Percentiles rank a stretch among this genome's conserved stretches.
Conservation (phyloP, 2,888 invertebrate species). For the Steromphala cineraria region DNA sequence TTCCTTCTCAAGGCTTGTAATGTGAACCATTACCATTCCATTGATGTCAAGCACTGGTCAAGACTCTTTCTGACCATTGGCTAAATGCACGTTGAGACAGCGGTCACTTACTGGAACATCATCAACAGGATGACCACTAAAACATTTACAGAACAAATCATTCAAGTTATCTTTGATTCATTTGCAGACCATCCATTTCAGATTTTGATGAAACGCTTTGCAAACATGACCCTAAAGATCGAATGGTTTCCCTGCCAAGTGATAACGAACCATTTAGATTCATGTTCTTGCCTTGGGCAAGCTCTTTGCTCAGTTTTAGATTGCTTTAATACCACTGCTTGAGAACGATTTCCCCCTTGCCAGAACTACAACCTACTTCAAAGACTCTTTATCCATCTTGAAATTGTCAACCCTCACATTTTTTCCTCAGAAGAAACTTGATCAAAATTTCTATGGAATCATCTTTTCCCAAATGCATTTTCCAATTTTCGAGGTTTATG, state of each 20-base stretch:
- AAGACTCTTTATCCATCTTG: background rate
- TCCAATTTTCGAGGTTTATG: background rate
- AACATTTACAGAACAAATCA: background rate
- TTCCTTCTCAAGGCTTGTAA: background rate
- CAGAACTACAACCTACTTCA: background rate
- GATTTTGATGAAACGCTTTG: background rate
- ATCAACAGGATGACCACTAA: background rate
- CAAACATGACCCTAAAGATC: slow-evolving; percentile 6
- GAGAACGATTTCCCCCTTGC: background rate
- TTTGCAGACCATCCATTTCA: background rate
- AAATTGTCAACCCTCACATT: too few relatives aligned
- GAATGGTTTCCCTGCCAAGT: background rate
- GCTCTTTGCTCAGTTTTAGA: background rate
- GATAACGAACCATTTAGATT: background rate
- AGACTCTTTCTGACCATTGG: background rate
- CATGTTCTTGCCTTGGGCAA: background rate
- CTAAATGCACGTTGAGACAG: background rate
- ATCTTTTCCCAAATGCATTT: too few relatives aligned
- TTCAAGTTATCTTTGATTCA: background rate
- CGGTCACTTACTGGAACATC: background rate
- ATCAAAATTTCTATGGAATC: too few relatives aligned
- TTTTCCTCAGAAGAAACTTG: too few relatives aligned
- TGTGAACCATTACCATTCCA: background rate
- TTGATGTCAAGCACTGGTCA: background rate
- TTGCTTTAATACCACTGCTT: background rate